Conservation (phyloP, 2,888 invertebrate species). For the Tetragnatha montana region DNA sequence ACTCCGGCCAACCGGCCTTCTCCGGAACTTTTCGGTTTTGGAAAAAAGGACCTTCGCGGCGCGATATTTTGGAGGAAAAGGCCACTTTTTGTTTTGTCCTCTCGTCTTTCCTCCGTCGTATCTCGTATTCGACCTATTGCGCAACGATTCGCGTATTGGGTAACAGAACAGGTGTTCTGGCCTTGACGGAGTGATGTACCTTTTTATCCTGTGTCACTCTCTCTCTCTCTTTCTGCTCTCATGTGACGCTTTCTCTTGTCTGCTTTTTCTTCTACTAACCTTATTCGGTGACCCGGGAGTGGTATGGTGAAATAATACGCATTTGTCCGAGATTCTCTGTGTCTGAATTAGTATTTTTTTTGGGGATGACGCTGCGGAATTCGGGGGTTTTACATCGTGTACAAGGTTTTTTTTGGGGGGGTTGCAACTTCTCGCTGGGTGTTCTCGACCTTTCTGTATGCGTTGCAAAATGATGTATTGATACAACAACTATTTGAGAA, state of each 20-base stretch:
- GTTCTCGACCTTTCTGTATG: no score
- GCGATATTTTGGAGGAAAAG: conserved; percentile 52
- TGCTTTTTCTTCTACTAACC: conserved; percentile 14
- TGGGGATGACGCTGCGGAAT: no score
- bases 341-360: no score
- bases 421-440: no score
- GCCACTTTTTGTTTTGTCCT: conserved; percentile 27
- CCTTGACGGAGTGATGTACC: conserved; percentile 62
- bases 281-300: conserved; percentile 24
- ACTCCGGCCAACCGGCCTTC: conserved; percentile 17
- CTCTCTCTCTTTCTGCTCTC: conserved; percentile 13
- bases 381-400: no score
- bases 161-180: conserved; percentile 63
- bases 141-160: conserved; percentile 62
- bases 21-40: conserved; percentile 52
- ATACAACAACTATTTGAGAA: no score
- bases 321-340: background rate
- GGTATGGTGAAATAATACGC: background rate
- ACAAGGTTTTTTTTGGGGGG: no score
- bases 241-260: conserved; percentile 17
- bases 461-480: no score
- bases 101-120: conserved; percentile 18
- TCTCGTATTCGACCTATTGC: conserved; percentile 40
- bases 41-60: conserved; percentile 44
- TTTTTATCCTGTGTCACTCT: conserved; percentile 27